Percentiles rank a stretch among this genome's conserved stretches.
Evolutionary conservation across 2,888 invertebrate species (phyloP).

Genomic region (Andrena haemorrhoa): DNA sequence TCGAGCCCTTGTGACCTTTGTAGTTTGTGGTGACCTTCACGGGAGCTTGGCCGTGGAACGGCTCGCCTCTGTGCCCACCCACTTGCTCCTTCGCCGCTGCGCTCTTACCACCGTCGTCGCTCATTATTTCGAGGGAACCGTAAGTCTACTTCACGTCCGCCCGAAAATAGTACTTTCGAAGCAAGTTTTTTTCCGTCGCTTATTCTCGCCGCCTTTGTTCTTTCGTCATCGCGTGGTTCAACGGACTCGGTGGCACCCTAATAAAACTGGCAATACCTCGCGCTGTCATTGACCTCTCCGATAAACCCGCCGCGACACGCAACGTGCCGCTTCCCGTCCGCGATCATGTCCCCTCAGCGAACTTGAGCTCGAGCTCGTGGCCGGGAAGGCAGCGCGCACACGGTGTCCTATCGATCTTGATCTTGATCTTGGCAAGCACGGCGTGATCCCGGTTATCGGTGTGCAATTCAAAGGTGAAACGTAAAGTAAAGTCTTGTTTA

Average conservation of each 20-base stretch:
- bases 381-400: background rate
- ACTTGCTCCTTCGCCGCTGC: conserved; percentile 11
- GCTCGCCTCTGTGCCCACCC: conserved; percentile 12
- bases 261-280: conserved; percentile 28
- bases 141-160: background rate
- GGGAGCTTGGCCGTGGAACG: conserved; percentile 48
- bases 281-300: conserved; percentile 59
- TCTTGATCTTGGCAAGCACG: conserved; percentile 25
- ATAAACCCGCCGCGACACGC: conserved; percentile 26
- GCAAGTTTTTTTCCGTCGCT: background rate
- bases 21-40: conserved; percentile 78
- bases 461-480: background rate
- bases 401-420: conserved; percentile 22
- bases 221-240: background rate
- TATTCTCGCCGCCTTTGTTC: background rate
- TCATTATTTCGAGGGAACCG: background rate
- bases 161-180: background rate
- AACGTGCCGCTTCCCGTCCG: conserved; percentile 15
- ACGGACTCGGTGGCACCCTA: conserved; percentile 26
- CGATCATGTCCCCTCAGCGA: conserved; percentile 7
- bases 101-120: background rate
- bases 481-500: background rate
- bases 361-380: background rate
- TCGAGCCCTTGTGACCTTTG: conserved; percentile 76
- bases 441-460: background rate